Evolutionary conservation across 2,113 vertebrate genomes (phyloP), one percentile per base, ranked within the genome.

Genomic region (Boleophthalmus pectinirostris): DNA sequence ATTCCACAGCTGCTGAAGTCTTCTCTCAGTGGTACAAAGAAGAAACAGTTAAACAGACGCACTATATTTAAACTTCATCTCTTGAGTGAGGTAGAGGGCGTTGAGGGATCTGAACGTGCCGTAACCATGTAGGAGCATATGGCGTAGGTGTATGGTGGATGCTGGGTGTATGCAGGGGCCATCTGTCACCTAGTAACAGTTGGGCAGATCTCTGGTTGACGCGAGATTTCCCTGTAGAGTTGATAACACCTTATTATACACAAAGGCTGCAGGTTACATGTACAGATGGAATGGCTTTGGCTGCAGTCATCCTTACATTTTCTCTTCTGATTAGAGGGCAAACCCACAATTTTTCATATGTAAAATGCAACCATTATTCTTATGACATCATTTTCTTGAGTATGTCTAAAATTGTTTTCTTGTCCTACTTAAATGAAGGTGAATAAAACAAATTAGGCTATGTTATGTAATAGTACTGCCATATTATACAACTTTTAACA

Each of bases 181-280:
- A 90, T 89, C 85, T 91, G 89, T 87, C 86, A 89, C 80, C 70
- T 80, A 74, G 81, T 78, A 88, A 86, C 78, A 53, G 81, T 89
- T 83, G 79, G 75, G 70, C 56, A 82, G 85, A 85, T 87, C 79
- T 81, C 75, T 82, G 76, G 78, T 81, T 80, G 73, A 85, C 77
- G 66, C 82, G 73, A 77, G 73, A 75, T 80, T 64, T 82, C 81
- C 74, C 74, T 72, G 65, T 57, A 63, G 81, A 70, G 61, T 80
- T 83, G 70, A 75, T 80, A 78, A 78, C 60, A 74, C 69, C 72
- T 80, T 80, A 85, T 86, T 87, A 78, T 80, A 75, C 70, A 68
- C 75, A 79, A 87, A 74, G 66, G 46, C 72, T 65, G 64, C 78
- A 82, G 79, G 75, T 87, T 81, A 61, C 20, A 72, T 51, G 77